These are phyloP conservation scores for Thymelicus acteon DNA, from an alignment of 2,888 invertebrate species.

Conservation along the genomic window DNA sequence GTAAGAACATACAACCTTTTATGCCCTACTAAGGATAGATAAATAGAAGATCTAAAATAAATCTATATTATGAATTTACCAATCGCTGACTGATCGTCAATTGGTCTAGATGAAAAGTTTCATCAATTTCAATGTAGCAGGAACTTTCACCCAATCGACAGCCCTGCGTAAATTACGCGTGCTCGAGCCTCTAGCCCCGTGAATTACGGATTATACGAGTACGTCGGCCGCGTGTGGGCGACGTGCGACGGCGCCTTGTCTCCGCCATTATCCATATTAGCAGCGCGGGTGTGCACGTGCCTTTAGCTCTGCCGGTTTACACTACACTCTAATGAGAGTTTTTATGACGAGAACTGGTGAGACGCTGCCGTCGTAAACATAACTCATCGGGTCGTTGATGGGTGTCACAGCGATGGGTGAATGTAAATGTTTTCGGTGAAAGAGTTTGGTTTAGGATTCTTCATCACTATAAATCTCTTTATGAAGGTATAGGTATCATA, in stretches of 20 bases:
- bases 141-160: constrained; percentile 41
- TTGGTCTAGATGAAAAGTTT: no score
- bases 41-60: no score
- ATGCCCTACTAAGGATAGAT: no score
- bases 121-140: background rate
- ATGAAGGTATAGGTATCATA: no score
- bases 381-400: background rate
- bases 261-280: constrained; percentile 46
- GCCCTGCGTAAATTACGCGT: constrained; percentile 65
- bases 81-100: no score
- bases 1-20: no score
- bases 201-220: constrained; percentile 63
- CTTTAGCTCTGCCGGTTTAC: background rate
- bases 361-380: background rate
- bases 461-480: no score
- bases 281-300: constrained; percentile 45
- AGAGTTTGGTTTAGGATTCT: no score
- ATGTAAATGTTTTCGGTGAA: no score
- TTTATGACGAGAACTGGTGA: background rate
- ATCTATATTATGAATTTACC: no score
- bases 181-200: constrained; percentile 56
- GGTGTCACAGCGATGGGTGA: no score
- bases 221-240: constrained; percentile 57
- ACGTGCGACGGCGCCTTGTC: constrained; percentile 42
- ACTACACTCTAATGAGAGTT: constrained; percentile 7